Evolutionary conservation across 2,113 vertebrate species (phyloP).

Genomic region (Oriolus oriolus): DNA sequence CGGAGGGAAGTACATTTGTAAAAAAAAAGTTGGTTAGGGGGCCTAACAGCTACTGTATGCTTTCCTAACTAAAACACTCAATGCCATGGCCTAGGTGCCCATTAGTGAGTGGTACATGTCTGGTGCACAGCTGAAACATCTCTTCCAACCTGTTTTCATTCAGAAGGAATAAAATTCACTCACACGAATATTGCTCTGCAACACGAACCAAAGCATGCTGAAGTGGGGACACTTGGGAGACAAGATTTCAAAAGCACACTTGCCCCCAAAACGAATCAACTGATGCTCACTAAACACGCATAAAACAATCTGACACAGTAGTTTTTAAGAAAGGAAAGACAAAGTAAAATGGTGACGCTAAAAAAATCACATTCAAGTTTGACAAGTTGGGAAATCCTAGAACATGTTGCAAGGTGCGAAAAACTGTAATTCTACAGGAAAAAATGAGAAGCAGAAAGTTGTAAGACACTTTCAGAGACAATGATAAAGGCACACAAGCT

Average conservation of each 20-base stretch:
- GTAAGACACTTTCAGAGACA: background rate
- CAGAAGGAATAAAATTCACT: background rate
- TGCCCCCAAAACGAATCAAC: background rate
- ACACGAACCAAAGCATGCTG: accelerated
- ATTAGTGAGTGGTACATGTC: background rate
- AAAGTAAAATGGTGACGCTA: background rate
- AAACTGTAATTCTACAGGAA: background rate
- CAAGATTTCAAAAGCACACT: background rate
- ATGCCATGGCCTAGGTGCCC: background rate
- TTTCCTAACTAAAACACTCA: background rate
- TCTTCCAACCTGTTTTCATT: background rate
- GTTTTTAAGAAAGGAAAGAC: background rate
- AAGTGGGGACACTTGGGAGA: background rate
- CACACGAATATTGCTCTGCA: background rate
- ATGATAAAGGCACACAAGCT: background rate
- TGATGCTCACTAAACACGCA: background rate
- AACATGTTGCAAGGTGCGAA: background rate
- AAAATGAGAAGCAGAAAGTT: background rate
- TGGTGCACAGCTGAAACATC: background rate
- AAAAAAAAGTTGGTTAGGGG: background rate
- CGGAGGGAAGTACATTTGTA: background rate
- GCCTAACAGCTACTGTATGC: background rate
- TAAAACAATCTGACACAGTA: background rate
- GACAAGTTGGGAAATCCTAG: background rate
- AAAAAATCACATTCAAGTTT: background rate